Evolutionary conservation across 2,888 invertebrate species (phyloP).

Genomic region (Hypena proboscidalis): DNA sequence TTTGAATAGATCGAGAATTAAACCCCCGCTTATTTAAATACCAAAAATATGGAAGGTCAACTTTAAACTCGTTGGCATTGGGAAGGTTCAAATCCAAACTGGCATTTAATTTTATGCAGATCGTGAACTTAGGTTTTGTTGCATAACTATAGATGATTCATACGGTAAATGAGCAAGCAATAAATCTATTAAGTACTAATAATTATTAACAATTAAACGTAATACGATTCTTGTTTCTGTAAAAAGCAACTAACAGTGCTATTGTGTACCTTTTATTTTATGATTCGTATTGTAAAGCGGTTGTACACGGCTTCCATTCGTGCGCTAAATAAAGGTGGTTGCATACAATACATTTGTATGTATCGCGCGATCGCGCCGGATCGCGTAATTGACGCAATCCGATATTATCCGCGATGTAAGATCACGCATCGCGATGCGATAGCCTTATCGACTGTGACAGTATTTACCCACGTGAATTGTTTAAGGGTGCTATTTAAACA

Average conservation of each 20-base stretch:
- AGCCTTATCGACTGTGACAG: conserved; percentile 75
- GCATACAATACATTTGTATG: conserved; percentile 79
- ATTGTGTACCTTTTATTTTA: conserved; percentile 34
- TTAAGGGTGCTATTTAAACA: too few species aligned
- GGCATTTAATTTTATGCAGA: conserved; percentile 30
- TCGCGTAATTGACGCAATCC: conserved; percentile 82
- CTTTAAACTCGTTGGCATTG: conserved; percentile 13
- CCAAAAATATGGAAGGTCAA: conserved; percentile 9
- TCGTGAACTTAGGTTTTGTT: conserved; percentile 28
- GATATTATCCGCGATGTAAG: conserved; percentile 79
- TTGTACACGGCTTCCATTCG: conserved; percentile 32
- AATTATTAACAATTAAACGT: conserved; percentile 16
- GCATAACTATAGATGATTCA: conserved; percentile 35
- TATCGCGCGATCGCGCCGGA: conserved; percentile 74
- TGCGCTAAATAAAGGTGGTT: conserved; percentile 63
- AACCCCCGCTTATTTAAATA: conserved; percentile 7
- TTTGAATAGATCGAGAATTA: conserved; percentile 17
- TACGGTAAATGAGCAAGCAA: conserved; percentile 13
- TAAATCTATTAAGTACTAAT: too few species aligned
- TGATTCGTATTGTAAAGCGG: conserved; percentile 32
- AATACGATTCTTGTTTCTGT: conserved; percentile 16
- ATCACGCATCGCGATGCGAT: conserved; percentile 74
- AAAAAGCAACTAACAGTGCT: conserved; percentile 22
- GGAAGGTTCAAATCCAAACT: conserved; percentile 33
- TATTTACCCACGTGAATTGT: conserved; percentile 70